Percentiles rank a stretch among this genome's conserved stretches.
Evolutionary conservation across 2,113 vertebrate species (phyloP).

Genomic region (Ammodytes marinus): DNA sequence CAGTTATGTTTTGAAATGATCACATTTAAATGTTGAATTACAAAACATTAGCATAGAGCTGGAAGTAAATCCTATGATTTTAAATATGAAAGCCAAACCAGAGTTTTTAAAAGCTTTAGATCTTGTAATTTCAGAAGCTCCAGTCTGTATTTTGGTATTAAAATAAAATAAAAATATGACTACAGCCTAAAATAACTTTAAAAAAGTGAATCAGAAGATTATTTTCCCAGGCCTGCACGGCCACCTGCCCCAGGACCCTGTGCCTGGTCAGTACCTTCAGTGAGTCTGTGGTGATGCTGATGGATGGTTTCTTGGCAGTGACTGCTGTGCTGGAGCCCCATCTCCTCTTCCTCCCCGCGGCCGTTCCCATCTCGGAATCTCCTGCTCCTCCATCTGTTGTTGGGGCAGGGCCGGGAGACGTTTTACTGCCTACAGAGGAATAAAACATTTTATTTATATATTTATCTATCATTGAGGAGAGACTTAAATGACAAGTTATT

Average conservation of each 20-base stretch:
- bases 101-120: too few species aligned
- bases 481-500: slow-evolving; percentile 7
- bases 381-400: slow-evolving; percentile 67
- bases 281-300: slow-evolving; percentile 94
- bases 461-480: not conserved
- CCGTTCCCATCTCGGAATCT: slow-evolving; percentile 81
- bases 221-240: not conserved
- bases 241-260: not conserved
- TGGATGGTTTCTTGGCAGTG: slow-evolving; percentile 93
- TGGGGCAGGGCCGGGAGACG: slow-evolving; percentile 55
- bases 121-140: not conserved
- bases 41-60: not conserved
- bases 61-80: not conserved
- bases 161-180: not conserved
- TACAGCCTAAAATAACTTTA: not conserved
- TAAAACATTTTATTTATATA: not conserved
- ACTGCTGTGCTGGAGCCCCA: slow-evolving; percentile 94
- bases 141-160: not conserved
- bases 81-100: not conserved
- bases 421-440: slow-evolving; percentile 76
- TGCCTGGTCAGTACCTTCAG: slow-evolving; percentile 87
- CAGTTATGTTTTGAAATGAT: not conserved
- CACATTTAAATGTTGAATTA: not conserved
- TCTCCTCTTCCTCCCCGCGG: slow-evolving; percentile 89
- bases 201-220: not conserved